Base-by-base conservation (phyloP, 2,113 vertebrate species). In the Peucedramus taeniatus region DNA sequence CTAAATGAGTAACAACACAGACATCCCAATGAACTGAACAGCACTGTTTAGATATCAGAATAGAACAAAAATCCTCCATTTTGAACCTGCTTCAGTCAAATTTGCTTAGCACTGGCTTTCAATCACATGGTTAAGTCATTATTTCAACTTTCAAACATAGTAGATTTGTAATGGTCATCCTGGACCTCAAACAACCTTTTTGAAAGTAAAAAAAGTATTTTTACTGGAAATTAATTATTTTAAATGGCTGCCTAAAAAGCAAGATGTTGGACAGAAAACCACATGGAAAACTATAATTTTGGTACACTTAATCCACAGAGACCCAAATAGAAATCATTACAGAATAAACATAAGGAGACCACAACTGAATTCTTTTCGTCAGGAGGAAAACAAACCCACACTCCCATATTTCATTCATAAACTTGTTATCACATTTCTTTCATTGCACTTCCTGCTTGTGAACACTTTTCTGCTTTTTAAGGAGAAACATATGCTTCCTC, bases 1-100 rank as follows among this genome's bases (percentile, higher is more conserved):
- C 98, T 99, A 45, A 80, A 59, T 31, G 77, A 59, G 87, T 2
- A 82, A 31, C 5, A 3, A 40, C 18, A n/a, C 44, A 81, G 64
- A 26, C 7, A 54, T 17, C 72, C 80, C 37, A 57, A 72, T 11
- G 37, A 54, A 60, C 22, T 42, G 37, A 80, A 21, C 13, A 50
- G 4, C 13, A 37, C 16, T 13, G 14, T 30, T 90, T 37, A 80
- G 42, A 19, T 13, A 35, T 7, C 49, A 63, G 13, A 70, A 75
- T 0, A 27, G 33, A 78, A 45, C 10, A 90, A 65, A 44, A 80
- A 50, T 3, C 7, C 40, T 47, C 30, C 1, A 3, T n/a, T 49
- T 31, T 71, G 31, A 80, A 80, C 45, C 47, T 24, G 45, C 13
- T 49, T 88, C 42, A 20, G 26, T 68, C 19, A 18, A 42, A 63